Evolutionary conservation across 1,140 invertebrate species (phyloP), one percentile per base, ranked within the genome.

Genomic region (Zaprionus camerounensis): DNA sequence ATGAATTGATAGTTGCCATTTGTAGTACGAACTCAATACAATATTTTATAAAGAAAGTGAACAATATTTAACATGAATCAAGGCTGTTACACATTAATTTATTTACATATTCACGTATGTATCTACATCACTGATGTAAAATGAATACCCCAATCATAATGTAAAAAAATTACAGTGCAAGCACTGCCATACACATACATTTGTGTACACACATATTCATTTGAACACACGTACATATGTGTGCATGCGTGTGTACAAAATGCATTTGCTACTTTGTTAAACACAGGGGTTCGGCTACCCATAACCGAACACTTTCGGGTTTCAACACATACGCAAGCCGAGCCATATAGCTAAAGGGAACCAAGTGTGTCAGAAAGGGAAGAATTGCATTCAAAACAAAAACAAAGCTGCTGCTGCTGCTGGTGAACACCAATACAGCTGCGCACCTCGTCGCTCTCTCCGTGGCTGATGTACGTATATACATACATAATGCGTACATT

Each of bases 381-480:
- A 72, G 55, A 72, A 71, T 57, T 66, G 56, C 63, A 76, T 67
- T 62, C 67, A 76, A 72, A 76, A 72, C 67, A 76, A 76, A 76
- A 76, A 76, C 74, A 76, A 76, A 76, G 68, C 73, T 76, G 68
- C 59, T 49, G 5, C 41, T 44, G 20, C 17, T 68, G 55, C 58
- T 75, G 59, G 58, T 71, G 67, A 58, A 75, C 36, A 76, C 68
- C 34, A 76, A 76, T 66, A 71, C 73, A 65, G 17, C 49, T 31
- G 26, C 55, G 38, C 68, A 20, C 24, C 36, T 61, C 22, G 61
- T 71, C 22, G 17, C 72, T 64, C 53, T 71, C 24, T 76, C 68
- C 69, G 61, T 76, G n/a, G 62, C 51, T 59, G 55, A 69, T 81
- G 67, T 78, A 70, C 28, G 26, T 82, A 51, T 38, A 46, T 57